These are phyloP conservation scores for Petrocephalus schoutedeni DNA, from an alignment of 2,797 vertebrate species.

Conservation along the genomic window DNA sequence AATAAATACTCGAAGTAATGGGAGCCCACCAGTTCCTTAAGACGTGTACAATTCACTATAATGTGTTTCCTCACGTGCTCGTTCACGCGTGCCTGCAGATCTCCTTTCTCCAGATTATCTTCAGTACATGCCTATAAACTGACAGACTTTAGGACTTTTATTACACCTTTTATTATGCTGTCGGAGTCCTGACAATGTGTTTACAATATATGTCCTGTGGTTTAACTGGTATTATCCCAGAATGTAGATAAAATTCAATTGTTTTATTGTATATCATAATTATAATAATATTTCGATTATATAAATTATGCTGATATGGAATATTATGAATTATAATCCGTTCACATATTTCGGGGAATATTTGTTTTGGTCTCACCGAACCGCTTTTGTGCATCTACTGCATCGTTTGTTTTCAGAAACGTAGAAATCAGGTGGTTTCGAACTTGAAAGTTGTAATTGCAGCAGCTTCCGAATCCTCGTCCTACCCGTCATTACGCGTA, in stretches of 20 bases:
- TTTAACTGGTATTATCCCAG: not conserved
- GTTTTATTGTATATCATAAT: not conserved
- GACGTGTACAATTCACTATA: not conserved
- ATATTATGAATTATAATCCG: not conserved
- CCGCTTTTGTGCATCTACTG: not conserved
- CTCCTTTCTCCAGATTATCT: not conserved
- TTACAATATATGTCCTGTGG: not conserved
- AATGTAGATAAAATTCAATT: not conserved
- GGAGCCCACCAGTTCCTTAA: not conserved
- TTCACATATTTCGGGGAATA: not conserved
- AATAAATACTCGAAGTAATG: not conserved
- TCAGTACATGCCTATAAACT: not conserved
- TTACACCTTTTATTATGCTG: constrained; percentile 5
- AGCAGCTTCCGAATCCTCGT: not conserved
- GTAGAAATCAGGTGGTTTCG: not conserved
- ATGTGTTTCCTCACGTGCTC: constrained; percentile 2
- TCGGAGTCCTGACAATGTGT: not conserved
- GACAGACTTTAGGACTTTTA: not conserved
- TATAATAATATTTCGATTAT: not conserved
- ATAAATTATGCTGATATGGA: not conserved
- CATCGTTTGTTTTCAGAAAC: not conserved
- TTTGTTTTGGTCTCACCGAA: not conserved
- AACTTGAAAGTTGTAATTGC: not conserved
- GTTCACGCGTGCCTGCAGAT: not conserved
- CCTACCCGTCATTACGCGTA: not conserved